Conservation (phyloP, 2,113 vertebrate species). For the Diadophis punctatus region DNA sequence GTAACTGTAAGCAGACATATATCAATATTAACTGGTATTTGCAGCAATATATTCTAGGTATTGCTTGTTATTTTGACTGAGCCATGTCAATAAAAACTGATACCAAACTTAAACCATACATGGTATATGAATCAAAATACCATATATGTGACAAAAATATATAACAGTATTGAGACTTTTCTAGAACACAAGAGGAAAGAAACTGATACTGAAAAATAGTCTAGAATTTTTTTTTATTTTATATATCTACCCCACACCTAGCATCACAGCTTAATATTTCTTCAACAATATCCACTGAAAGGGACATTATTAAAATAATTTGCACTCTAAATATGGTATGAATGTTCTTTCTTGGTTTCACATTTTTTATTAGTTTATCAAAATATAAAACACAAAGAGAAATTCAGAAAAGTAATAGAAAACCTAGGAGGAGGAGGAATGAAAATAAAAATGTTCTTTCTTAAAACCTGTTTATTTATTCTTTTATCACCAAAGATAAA, state of each 20-base stretch:
- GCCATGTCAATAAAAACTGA: not conserved
- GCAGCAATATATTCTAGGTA: not conserved
- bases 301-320: not conserved
- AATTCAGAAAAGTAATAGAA: too few species aligned
- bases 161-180: not conserved
- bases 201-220: not conserved
- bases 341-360: not conserved
- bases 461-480: not conserved
- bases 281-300: not conserved
- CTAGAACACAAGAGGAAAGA: not conserved
- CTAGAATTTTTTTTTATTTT: too few species aligned
- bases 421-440: too few species aligned
- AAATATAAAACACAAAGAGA: too few species aligned
- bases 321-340: not conserved
- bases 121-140: not conserved
- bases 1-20: not conserved
- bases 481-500: not conserved
- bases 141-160: not conserved
- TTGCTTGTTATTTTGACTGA: not conserved
- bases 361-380: too few species aligned
- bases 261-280: not conserved
- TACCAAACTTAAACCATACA: not conserved
- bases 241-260: not conserved
- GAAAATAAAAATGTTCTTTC: not conserved
- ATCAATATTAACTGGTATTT: conserved; percentile 6